Evolutionary conservation across 2,113 vertebrate genomes (phyloP).

Genomic region (Bufo bufo): DNA sequence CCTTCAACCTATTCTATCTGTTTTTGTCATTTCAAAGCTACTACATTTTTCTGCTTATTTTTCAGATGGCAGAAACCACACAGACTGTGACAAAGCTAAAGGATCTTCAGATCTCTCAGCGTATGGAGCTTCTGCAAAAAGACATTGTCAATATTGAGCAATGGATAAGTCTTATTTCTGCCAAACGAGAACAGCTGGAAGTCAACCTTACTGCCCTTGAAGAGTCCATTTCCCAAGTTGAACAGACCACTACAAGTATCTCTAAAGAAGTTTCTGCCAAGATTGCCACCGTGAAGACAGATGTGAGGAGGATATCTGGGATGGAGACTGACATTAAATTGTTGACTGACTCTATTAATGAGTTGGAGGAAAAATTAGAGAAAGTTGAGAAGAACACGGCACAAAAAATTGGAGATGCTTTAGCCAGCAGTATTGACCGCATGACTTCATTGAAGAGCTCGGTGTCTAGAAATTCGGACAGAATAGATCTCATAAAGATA

Average conservation of each 20-base stretch:
- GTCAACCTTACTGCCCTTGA: conserved; percentile 75
- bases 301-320: conserved; percentile 89
- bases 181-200: conserved; percentile 73
- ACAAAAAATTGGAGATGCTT: conserved; percentile 82
- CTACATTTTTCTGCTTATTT: conserved; percentile 60
- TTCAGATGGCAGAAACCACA: conserved; percentile 81
- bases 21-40: no score
- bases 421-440: conserved; percentile 85
- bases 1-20: no score
- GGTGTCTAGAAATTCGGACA: conserved; percentile 77
- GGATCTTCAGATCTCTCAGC: conserved; percentile 68
- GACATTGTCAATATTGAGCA: conserved; percentile 76
- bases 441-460: conserved; percentile 75
- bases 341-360: conserved; percentile 74
- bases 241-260: conserved; percentile 74
- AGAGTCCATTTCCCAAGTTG: conserved; percentile 72
- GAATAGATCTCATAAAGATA: conserved; percentile 71
- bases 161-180: conserved; percentile 70
- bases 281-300: conserved; percentile 84
- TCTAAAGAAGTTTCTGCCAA: conserved; percentile 75
- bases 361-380: conserved; percentile 77
- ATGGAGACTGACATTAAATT: conserved; percentile 79
- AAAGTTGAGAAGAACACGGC: conserved; percentile 79
- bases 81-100: conserved; percentile 73
- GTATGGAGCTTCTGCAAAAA: conserved; percentile 74